Percentiles rank a stretch among this genome's conserved stretches.
Conservation (phyloP, 1,140 invertebrate species). For the Drosophila santomea region DNA sequence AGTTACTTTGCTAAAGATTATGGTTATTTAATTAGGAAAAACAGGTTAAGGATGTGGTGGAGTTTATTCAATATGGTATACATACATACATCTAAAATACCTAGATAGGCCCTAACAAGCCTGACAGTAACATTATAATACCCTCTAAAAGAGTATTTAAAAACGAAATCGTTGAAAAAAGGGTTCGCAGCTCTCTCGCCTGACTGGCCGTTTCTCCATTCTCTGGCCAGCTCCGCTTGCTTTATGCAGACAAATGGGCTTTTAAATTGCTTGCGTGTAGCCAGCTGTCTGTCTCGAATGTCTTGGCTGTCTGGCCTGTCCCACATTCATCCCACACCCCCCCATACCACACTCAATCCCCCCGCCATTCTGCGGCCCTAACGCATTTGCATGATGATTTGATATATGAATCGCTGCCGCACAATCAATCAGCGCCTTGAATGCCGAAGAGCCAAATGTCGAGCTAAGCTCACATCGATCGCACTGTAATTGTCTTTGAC, state of each 20-base stretch:
- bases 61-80: no score
- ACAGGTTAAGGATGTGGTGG: no score
- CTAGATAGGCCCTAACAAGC: background rate
- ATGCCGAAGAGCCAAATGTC: constrained; percentile 40
- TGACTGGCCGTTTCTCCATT: constrained; percentile 6
- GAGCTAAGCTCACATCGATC: constrained; percentile 27
- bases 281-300: constrained; percentile 45
- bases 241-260: constrained; percentile 73
- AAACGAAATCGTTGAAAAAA: constrained; percentile 30
- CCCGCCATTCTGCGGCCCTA: constrained; percentile 6
- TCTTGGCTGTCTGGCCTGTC: constrained; percentile 19
- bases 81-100: no score
- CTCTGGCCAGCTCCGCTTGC: constrained; percentile 11
- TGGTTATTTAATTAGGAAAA: no score
- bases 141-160: constrained; percentile 6
- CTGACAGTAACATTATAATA: background rate
- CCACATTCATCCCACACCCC: background rate
- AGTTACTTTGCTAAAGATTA: no score
- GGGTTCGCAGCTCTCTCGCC: constrained; percentile 15
- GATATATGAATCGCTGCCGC: constrained; percentile 70
- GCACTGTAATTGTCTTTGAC: constrained; percentile 50
- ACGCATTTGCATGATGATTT: constrained; percentile 75
- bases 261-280: constrained; percentile 77
- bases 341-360: no score
- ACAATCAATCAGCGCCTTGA: constrained; percentile 69